Conservation (phyloP, 2,113 vertebrate species). For the Hypanus sabinus region DNA sequence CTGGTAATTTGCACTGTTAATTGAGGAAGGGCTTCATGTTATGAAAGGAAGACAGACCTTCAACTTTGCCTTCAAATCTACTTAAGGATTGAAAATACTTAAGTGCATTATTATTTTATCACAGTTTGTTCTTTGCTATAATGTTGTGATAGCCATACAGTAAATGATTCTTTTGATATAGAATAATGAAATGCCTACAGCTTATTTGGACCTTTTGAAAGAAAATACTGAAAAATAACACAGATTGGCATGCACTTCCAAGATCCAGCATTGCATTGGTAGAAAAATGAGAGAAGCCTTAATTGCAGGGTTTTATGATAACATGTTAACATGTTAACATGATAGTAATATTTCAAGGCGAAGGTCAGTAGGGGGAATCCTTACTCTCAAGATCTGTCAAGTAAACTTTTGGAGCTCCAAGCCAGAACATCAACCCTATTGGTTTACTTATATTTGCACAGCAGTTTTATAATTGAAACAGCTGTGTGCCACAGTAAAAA, state of each 20-base stretch:
- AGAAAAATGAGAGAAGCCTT: background rate
- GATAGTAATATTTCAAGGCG: background rate
- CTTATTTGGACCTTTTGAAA: background rate
- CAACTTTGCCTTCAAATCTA: background rate
- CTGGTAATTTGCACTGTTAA: background rate
- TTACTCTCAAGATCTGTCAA: background rate
- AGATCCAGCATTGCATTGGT: background rate
- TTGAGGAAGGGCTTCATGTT: background rate
- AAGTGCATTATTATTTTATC: background rate
- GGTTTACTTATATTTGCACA: background rate
- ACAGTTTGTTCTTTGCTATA: background rate
- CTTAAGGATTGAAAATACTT: background rate
- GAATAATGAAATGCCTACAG: background rate
- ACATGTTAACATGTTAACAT: background rate
- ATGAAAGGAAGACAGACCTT: background rate
- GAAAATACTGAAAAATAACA: background rate
- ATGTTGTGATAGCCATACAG: background rate
- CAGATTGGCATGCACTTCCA: background rate
- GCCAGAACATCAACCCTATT: background rate
- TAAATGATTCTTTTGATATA: background rate
- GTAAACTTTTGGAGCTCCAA: background rate
- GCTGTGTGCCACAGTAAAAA: background rate
- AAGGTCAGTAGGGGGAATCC: background rate
- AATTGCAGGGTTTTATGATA: background rate
- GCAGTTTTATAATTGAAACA: background rate